Evolutionary conservation across 1,140 invertebrate species (phyloP).

Genomic region (Drosophila repletoides): DNA sequence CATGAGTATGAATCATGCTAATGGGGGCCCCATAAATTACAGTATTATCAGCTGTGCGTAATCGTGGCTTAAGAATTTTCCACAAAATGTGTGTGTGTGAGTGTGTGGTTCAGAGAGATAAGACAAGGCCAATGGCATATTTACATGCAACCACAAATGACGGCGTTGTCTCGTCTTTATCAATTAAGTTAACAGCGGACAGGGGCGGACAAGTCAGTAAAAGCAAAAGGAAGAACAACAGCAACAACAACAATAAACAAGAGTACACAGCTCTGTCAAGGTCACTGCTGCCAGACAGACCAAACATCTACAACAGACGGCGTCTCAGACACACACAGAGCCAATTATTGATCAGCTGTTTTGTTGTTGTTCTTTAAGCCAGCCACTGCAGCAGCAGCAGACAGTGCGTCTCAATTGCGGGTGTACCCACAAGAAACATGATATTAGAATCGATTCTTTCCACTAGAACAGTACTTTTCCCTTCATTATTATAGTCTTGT

Average conservation of each 20-base stretch:
- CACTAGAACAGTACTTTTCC: too few species aligned
- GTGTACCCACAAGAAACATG: too few species aligned
- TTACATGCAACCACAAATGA: constrained; percentile 17
- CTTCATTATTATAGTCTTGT: too few species aligned
- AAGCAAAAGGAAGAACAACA: background rate
- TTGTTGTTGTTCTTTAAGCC: background rate
- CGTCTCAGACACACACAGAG: background rate
- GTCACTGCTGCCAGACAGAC: constrained; percentile 34
- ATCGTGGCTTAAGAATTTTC: constrained; percentile 16
- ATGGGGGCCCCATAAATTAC: constrained; percentile 5
- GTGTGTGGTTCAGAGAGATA: constrained; percentile 3
- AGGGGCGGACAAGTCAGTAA: background rate
- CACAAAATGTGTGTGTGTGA: background rate
- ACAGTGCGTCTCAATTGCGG: background rate
- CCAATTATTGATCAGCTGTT: constrained; percentile 27
- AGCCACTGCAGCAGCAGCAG: background rate
- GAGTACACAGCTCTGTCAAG: constrained; percentile 16
- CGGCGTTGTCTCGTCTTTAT: constrained; percentile 3
- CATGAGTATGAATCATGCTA: background rate
- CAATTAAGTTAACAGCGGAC: constrained; percentile 6
- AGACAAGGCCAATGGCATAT: constrained; percentile 27
- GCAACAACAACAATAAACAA: background rate
- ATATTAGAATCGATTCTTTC: too few species aligned
- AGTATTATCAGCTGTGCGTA: constrained; percentile 5
- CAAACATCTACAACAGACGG: constrained; percentile 13